These are phyloP conservation scores for Gymnoscelis rufifasciata DNA, from an alignment of 2,888 invertebrate genomes.

Conservation along the genomic window DNA sequence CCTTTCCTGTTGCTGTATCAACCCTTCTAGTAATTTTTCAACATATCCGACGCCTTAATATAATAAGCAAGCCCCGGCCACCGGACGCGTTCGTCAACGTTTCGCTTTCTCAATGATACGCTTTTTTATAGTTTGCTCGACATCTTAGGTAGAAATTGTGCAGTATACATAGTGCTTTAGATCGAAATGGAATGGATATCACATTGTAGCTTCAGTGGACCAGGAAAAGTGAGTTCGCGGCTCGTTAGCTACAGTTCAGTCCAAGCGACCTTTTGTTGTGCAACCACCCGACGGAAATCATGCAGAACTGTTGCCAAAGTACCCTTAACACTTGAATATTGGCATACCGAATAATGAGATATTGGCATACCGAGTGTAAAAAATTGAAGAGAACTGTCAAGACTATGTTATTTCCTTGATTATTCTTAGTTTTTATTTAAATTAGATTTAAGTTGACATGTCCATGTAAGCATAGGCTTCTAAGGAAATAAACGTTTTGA, in stretches of 20 bases:
- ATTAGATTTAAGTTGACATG: no score
- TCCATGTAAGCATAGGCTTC: no score
- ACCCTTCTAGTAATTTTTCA: conserved; percentile 18
- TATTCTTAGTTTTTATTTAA: no score
- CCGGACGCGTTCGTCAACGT: conserved; percentile 24
- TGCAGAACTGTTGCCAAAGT: conserved; percentile 57
- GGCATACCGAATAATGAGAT: conserved; percentile 2
- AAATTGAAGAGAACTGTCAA: no score
- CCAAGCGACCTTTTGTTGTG: conserved; percentile 55
- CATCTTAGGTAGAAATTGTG: conserved; percentile 1
- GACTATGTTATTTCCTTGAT: no score
- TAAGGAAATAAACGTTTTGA: no score
- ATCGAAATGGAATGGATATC: conserved; percentile 35
- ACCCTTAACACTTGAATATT: conserved; percentile 19
- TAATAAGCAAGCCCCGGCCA: conserved; percentile 14
- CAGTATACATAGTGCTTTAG: conserved; percentile 31
- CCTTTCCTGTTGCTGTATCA: conserved; percentile 3
- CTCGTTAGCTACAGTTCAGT: conserved; percentile 42
- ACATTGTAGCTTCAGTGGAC: conserved; percentile 49
- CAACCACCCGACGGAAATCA: conserved; percentile 48
- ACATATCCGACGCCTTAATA: conserved; percentile 29
- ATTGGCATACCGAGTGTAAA: no score
- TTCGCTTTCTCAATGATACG: conserved; percentile 28
- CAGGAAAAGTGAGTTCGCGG: conserved; percentile 55
- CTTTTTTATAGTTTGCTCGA: conserved; percentile 19